Conservation (phyloP, 2,797 vertebrate genomes). For the Tadarida brasiliensis region DNA sequence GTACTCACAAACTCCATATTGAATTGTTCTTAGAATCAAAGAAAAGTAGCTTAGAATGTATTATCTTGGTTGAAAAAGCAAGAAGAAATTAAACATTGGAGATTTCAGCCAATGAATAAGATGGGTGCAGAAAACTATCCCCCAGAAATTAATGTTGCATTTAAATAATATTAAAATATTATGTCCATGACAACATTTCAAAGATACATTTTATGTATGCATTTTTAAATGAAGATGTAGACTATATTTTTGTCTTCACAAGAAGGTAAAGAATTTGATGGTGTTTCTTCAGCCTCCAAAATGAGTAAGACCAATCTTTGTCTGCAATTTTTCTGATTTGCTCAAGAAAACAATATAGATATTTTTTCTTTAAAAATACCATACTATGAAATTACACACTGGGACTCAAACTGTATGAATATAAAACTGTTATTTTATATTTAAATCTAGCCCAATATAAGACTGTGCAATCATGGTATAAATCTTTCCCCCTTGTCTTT, state of each 20-base stretch:
- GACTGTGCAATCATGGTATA: constrained; percentile 10
- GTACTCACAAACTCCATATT: not conserved
- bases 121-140: constrained; percentile 43
- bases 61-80: constrained; percentile 53
- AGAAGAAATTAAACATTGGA: constrained; percentile 67
- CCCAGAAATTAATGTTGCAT: constrained; percentile 33
- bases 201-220: constrained; percentile 39
- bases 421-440: constrained; percentile 59
- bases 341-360: constrained; percentile 13
- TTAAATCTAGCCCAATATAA: constrained; percentile 61
- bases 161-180: constrained; percentile 65
- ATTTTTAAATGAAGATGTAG: constrained; percentile 43
- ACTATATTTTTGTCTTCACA: not conserved
- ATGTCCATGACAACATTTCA: constrained; percentile 28
- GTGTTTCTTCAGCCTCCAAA: not conserved
- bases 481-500: constrained; percentile 28
- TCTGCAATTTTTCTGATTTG: constrained; percentile 32
- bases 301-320: constrained; percentile 50
- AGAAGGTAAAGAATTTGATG: constrained; percentile 37
- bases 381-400: constrained; percentile 55
- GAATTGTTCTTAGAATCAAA: constrained; percentile 44
- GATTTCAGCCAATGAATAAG: constrained; percentile 48
- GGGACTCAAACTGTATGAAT: constrained; percentile 17
- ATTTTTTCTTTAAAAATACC: not conserved
- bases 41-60: constrained; percentile 55